Evolutionary conservation across 2,797 vertebrate genomes (phyloP), one percentile per base, ranked within the genome.

Genomic region (Salmo trutta): DNA sequence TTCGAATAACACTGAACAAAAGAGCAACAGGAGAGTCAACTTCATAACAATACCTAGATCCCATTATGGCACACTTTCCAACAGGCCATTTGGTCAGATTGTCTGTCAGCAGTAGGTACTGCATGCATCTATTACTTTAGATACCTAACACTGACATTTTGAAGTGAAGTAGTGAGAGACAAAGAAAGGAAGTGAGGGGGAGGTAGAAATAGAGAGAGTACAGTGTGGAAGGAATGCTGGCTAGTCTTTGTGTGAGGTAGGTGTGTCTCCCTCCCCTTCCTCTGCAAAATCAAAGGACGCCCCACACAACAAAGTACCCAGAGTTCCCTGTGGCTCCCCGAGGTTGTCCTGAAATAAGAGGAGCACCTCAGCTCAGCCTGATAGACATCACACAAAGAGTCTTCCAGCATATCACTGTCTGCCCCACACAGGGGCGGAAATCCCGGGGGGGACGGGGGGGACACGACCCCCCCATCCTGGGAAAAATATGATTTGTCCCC

Each of bases 271-370:
- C 79, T 86, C 87, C 89, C 91, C 90, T 91, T 92, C 91, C 92
- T 93, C 84, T 59, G 77, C 84, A 75, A 89, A 90, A 92, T 93
- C 91, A 93, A 94, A 93, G 90, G 77, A 81, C 67, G 75, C 82
- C 73, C 56, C 75, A 86, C 83, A 91, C 89, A 91, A 93, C 87
- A 92, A 92, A 92, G 91, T 90, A 81, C 52, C 75, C 72, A 59
- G 81, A 88, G 84, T 89, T 84, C 89, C 91, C 88, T 1, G 69
- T 90, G 88, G 88, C 90, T 64, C 81, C 80, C 52, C 15, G 73
- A 83, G 75, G 80, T 75, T 76, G 82, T 33, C 56, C 56, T 47
- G n/a, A 71, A 41, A 79, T 27, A 74, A 79, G 76, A 73, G 68
- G 59, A 67, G 51, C 81, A 83, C 82, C 80, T 87, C 85, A 84